phyloP scores from a whole-genome alignment of 2,113 vertebrate species.

The Petrocephalus zakoni region DNA sequence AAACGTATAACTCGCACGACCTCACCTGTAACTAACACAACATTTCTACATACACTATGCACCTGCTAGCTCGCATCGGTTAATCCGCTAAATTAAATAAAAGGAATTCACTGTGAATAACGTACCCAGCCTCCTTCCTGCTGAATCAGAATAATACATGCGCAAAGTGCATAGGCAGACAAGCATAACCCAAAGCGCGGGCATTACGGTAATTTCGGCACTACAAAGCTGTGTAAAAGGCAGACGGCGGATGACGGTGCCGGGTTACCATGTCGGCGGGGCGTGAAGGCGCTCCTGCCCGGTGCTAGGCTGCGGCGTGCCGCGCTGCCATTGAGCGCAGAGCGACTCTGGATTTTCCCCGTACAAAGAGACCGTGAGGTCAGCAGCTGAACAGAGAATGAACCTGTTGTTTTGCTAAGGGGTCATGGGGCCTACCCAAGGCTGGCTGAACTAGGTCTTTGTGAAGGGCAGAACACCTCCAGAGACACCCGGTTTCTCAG shows the following conservation, averaged over 20 bases:
- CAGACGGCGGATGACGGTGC: neutral
- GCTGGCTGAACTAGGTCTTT: slow-evolving; percentile 57
- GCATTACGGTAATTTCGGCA: neutral
- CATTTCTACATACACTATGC: neutral
- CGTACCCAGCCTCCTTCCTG: neutral
- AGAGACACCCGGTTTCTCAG: slow-evolving; percentile 50
- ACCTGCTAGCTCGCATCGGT: neutral
- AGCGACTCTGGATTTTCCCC: slow-evolving; percentile 65
- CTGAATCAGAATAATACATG: neutral
- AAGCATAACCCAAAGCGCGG: neutral
- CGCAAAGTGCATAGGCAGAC: neutral
- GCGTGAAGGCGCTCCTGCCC: neutral
- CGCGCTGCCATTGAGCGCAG: slow-evolving; percentile 54
- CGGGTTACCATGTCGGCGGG: slow-evolving; percentile 53
- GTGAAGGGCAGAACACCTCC: slow-evolving; percentile 54
- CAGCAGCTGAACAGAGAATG: slow-evolving; percentile 63
- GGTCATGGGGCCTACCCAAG: slow-evolving; percentile 52
- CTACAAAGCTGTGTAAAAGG: neutral
- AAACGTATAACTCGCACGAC: neutral
- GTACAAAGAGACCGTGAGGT: slow-evolving; percentile 71
- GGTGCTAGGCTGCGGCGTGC: slow-evolving; percentile 30
- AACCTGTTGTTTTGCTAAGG: slow-evolving; percentile 61
- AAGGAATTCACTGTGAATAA: neutral
- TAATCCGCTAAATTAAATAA: neutral
- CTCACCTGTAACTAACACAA: neutral